Evolutionary conservation across 2,113 vertebrate species (phyloP).

Genomic region (Lagenorhynchus albirostris): DNA sequence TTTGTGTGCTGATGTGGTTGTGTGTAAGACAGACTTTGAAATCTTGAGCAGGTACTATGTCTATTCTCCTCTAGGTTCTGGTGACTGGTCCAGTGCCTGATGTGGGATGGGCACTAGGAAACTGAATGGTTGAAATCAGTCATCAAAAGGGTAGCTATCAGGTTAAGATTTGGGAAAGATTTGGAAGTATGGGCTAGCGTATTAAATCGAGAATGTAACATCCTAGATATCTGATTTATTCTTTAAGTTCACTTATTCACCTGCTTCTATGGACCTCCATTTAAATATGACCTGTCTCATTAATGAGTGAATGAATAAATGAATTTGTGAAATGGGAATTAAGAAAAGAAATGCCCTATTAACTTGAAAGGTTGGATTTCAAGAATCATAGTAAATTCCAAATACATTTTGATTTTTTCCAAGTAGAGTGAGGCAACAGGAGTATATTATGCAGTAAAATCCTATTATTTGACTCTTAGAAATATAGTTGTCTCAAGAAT

Average conservation of each 20-base stretch:
- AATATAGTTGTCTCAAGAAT: neutral
- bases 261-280: neutral
- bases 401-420: neutral
- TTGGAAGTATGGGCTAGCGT: neutral
- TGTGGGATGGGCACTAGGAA: neutral
- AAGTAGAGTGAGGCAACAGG: neutral
- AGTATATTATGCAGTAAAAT: neutral
- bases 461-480: neutral
- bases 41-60: neutral
- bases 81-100: neutral
- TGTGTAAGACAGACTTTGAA: neutral
- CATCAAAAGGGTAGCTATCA: neutral
- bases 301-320: neutral
- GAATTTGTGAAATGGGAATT: neutral
- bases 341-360: neutral
- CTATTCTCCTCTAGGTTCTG: neutral
- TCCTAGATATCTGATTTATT: neutral
- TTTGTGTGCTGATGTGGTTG: neutral
- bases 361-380: neutral
- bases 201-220: neutral
- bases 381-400: neutral
- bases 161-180: neutral
- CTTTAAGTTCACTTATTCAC: neutral
- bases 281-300: neutral
- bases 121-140: neutral